These are phyloP conservation scores for Malurus cyaneus DNA, from an alignment of 2,113 vertebrate species.

Conservation along the genomic window DNA sequence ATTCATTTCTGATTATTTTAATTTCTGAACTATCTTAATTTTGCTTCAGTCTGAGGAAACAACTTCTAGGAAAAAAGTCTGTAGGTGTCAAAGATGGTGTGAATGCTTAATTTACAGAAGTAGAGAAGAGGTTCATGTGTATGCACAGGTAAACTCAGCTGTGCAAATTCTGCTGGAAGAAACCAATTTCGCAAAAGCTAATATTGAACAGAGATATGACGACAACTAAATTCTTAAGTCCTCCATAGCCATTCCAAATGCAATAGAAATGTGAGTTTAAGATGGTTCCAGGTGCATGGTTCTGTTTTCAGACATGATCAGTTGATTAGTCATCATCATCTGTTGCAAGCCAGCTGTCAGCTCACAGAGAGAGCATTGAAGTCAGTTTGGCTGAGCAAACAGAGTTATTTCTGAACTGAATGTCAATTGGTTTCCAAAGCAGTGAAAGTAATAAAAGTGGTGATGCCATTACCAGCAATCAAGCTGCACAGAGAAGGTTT, in stretches of 20 bases:
- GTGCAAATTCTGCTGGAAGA: not conserved
- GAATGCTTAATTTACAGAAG: not conserved
- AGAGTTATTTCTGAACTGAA: slow-evolving; percentile 62
- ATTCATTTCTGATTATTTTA: not conserved
- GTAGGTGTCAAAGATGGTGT: not conserved
- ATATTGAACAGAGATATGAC: not conserved
- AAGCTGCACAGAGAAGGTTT: slow-evolving; percentile 11
- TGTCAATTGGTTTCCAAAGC: slow-evolving; percentile 47
- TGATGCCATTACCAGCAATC: slow-evolving; percentile 52
- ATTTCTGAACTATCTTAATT: not conserved
- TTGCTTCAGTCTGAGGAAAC: not conserved
- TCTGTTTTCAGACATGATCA: slow-evolving; percentile 52
- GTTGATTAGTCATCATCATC: slow-evolving; percentile 56
- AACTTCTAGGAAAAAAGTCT: not conserved
- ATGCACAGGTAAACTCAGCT: not conserved
- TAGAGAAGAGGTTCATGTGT: not conserved
- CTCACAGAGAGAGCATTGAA: slow-evolving; percentile 37
- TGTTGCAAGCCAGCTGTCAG: slow-evolving; percentile 56
- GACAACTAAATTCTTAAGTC: not conserved
- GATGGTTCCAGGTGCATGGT: slow-evolving; percentile 26
- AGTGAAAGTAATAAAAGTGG: slow-evolving; percentile 42
- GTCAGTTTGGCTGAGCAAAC: slow-evolving; percentile 57
- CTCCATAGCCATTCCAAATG: not conserved
- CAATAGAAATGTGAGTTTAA: not conserved
- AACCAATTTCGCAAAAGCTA: not conserved